These are phyloP conservation scores for Halesus radiatus DNA, from an alignment of 1,140 invertebrate genomes.

Conservation along the genomic window DNA sequence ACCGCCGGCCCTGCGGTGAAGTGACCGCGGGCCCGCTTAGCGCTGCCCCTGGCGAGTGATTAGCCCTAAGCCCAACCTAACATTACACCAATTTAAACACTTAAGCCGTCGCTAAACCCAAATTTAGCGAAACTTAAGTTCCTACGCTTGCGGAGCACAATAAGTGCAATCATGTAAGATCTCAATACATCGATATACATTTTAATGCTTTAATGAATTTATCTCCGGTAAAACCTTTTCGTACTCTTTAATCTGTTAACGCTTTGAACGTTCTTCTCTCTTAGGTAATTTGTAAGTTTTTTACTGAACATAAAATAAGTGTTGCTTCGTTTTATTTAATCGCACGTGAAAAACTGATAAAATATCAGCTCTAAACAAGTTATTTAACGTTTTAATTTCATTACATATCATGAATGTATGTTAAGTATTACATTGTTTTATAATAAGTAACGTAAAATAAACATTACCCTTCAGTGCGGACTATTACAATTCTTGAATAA, in stretches of 20 bases:
- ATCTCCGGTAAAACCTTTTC: neutral
- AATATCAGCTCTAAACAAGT: neutral
- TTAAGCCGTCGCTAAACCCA: neutral
- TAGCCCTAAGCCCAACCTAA: too few species aligned
- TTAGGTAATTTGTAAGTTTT: neutral
- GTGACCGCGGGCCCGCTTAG: constrained; percentile 38
- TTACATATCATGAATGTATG: constrained; percentile 14
- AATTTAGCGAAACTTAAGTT: neutral
- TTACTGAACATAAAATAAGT: constrained; percentile 2
- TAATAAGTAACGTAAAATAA: neutral
- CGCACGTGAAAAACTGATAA: neutral
- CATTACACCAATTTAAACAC: neutral
- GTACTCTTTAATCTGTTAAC: neutral
- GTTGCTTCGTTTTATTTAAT: constrained; percentile 1
- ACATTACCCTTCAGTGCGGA: neutral
- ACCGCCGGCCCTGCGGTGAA: constrained; percentile 41
- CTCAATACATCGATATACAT: constrained; percentile 9
- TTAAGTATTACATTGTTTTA: constrained; percentile 10
- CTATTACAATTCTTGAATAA: neutral
- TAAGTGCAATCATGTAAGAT: constrained; percentile 22
- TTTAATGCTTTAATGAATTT: neutral
- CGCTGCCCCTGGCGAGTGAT: constrained; percentile 29
- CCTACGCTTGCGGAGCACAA: neutral
- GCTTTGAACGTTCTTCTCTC: too few species aligned
- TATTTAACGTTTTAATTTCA: neutral